Percentiles rank a stretch among this genome's conserved stretches.
Conservation (phyloP, 2,113 vertebrate genomes). For the Callipepla californica region DNA sequence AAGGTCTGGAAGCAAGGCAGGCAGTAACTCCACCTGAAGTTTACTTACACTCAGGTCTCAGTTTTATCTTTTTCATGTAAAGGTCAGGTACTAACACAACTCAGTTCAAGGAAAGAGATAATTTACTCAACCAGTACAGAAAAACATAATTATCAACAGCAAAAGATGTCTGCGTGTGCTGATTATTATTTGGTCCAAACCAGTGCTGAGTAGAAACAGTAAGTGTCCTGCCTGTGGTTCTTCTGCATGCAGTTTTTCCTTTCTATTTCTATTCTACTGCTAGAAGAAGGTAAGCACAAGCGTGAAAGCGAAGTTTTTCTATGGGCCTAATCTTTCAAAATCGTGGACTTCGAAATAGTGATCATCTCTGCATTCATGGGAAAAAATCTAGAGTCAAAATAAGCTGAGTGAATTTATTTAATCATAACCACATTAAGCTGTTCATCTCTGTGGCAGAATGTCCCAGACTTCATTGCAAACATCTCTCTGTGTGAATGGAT, state of each 20-base stretch:
- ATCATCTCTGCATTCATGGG: not conserved
- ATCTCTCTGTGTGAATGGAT: not conserved
- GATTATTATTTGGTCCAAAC: not conserved
- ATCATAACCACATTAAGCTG: constrained; percentile 1
- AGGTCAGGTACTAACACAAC: not conserved
- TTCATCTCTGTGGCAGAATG: not conserved
- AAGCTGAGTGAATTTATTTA: constrained; percentile 19
- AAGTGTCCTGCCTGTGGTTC: rapidly evolving
- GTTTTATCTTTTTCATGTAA: not conserved
- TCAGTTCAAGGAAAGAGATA: not conserved
- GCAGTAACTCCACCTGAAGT: not conserved
- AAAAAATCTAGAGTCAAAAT: not conserved
- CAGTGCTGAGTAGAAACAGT: not conserved
- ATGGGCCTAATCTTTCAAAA: not conserved
- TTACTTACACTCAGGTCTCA: not conserved
- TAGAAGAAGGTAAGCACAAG: not conserved
- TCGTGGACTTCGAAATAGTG: not conserved
- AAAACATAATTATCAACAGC: not conserved
- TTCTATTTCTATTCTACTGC: not conserved
- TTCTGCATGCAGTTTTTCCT: not conserved
- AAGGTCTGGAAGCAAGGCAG: not conserved
- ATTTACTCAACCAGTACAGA: not conserved
- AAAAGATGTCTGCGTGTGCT: not conserved
- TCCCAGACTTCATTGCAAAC: not conserved
- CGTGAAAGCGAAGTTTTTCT: not conserved